Evolutionary conservation across 2,797 vertebrate species (phyloP), one percentile per base, ranked within the genome.

Genomic region (Epinephelus coioides): DNA sequence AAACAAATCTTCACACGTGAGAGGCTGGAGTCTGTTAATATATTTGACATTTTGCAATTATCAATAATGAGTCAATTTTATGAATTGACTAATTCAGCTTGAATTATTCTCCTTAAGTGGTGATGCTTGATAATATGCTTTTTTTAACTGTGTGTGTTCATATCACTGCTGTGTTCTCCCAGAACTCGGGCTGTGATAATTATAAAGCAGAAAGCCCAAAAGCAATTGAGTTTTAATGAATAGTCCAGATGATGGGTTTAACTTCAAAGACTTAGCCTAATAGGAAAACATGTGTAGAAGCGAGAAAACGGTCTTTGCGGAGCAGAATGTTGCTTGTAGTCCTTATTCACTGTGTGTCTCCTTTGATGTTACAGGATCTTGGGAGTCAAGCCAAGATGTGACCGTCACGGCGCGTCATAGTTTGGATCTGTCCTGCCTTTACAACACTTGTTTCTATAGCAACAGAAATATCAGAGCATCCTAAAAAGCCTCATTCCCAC

Each of bases 341-440:
- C 23, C 50, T 84, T 84, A 81, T 83, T 95, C 86, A 90, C 80
- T 78, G 27, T 86, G 62, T 93, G 65, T 94, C 70, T 95, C 59
- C 73, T 88, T 94, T 95, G 74, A 89, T 94, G 88, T 96, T 96
- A 79, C 94, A 96, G 95, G 91, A 88, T 86, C 78, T 92, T 56
- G 70, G 92, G 93, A 92, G 70, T 83, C 76, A 80, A 77, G 88
- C 89, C 93, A 96, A 88, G 86, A 96, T 96, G 94, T 96, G 94
- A 96, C 84, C 84, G 76, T 89, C 86, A 91, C 89, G 38, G 76
- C 59, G 57, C 65, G 72, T 88, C 91, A 88, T 84, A 81, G 84
- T 88, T 91, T 88, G 92, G 91, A 94, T 84, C 83, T 63, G 77
- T 85, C 83, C 84, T 81, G 83, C 76, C 64, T 87, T 81, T 88